Percentiles rank a stretch among this genome's conserved stretches.
phyloP scores from a whole-genome alignment of 2,113 vertebrate species.

The Cheilinus undulatus region DNA sequence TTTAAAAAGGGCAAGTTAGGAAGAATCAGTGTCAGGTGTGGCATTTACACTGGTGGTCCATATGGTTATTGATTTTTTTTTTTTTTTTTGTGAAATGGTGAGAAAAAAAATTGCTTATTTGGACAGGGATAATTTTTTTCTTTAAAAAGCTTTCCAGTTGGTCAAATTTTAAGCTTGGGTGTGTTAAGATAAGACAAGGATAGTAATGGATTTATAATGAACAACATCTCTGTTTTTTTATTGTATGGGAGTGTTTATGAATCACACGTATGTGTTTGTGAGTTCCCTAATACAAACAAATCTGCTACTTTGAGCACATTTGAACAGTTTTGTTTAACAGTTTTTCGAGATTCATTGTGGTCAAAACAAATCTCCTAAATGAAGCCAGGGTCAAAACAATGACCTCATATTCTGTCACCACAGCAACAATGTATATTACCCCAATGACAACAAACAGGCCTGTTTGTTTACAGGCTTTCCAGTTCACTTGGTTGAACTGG shows the following conservation, averaged over 20 bases:
- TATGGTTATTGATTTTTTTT: no score
- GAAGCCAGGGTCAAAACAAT: conserved; percentile 38
- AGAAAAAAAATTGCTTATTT: no score
- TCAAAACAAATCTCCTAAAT: conserved; percentile 12
- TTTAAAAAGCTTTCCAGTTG: no score
- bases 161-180: no score
- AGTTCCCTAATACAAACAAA: neutral
- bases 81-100: no score
- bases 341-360: conserved; percentile 24
- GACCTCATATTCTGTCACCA: conserved; percentile 49
- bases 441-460: conserved; percentile 39
- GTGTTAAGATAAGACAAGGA: neutral
- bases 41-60: no score
- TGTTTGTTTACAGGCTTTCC: conserved; percentile 53
- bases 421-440: conserved; percentile 21
- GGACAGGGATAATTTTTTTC: no score
- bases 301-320: conserved; percentile 12
- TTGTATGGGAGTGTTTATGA: neutral
- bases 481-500: conserved; percentile 16
- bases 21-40: no score
- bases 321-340: conserved; percentile 6
- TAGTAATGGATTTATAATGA: neutral
- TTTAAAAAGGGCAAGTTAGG: no score
- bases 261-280: neutral
- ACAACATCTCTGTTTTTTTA: conserved; percentile 21